Conservation (phyloP, 2,888 invertebrate species). For the Parapristionchus giblindavisi region DNA sequence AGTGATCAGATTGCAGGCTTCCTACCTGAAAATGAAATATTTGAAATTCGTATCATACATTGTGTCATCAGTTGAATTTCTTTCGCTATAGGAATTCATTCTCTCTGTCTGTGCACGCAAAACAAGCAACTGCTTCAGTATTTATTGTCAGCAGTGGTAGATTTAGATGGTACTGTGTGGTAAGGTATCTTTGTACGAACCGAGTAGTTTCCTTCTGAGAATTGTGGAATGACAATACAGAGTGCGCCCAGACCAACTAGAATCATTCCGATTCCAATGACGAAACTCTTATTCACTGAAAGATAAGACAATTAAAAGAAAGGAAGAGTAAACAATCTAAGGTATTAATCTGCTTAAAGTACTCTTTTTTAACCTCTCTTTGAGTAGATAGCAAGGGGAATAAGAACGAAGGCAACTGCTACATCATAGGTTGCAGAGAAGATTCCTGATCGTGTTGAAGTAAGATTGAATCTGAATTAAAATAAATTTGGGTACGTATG, state of each 20-base stretch:
- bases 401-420: slow-evolving; percentile 51
- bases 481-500: too few species aligned
- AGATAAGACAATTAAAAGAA: neutral
- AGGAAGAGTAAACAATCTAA: neutral
- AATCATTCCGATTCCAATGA: slow-evolving; percentile 55
- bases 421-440: slow-evolving; percentile 57
- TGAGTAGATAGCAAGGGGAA: slow-evolving; percentile 50
- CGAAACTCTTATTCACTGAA: slow-evolving; percentile 54
- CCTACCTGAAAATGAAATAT: slow-evolving; percentile 37
- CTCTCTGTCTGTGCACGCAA: too few species aligned
- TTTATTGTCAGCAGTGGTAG: too few species aligned
- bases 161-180: too few species aligned
- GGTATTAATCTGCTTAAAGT: slow-evolving; percentile 1
- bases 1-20: slow-evolving; percentile 40
- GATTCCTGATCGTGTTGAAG: slow-evolving; percentile 53
- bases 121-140: too few species aligned
- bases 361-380: slow-evolving; percentile 50
- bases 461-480: slow-evolving; percentile 49
- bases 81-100: too few species aligned
- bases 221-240: slow-evolving; percentile 51
- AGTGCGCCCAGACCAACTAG: slow-evolving; percentile 51
- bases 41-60: too few species aligned
- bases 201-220: slow-evolving; percentile 49
- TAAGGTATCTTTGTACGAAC: slow-evolving; percentile 38
- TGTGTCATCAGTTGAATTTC: too few species aligned